A percentile compares a stretch with the other conserved stretches of the same genome.
Evolutionary conservation across 2,888 invertebrate genomes (phyloP).

Genomic region (Masnerella sp.): DNA sequence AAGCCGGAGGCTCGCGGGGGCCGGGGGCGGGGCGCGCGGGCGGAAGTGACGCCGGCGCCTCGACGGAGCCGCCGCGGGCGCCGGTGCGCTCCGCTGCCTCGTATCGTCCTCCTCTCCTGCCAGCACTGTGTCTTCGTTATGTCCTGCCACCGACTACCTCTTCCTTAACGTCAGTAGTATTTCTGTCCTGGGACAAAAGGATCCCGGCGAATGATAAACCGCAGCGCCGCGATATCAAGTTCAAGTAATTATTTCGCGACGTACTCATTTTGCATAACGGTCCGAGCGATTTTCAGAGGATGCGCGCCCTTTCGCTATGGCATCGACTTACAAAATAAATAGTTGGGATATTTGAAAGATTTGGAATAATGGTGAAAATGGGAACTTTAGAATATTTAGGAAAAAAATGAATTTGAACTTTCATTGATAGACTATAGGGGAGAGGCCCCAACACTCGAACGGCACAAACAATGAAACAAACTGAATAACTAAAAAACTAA

Average conservation of each 20-base stretch:
- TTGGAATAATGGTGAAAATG: no score
- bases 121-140: constrained; percentile 76
- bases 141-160: constrained; percentile 72
- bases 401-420: no score
- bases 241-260: constrained; percentile 52
- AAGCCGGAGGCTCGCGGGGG: constrained; percentile 52
- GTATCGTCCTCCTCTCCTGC: constrained; percentile 70
- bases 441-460: no score
- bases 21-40: constrained; percentile 62
- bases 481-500: no score
- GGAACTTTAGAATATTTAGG: no score
- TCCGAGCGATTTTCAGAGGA: constrained; percentile 37
- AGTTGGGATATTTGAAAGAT: no score
- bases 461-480: no score
- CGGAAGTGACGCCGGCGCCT: constrained; percentile 78
- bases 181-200: constrained; percentile 62
- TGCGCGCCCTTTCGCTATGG: constrained; percentile 23
- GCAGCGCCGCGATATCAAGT: constrained; percentile 53
- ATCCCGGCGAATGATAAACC: constrained; percentile 51
- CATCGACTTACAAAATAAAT: no score
- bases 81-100: constrained; percentile 76
- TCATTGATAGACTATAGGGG: no score
- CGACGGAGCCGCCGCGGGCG: constrained; percentile 76
- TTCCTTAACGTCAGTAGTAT: constrained; percentile 67
- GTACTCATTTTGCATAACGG: constrained; percentile 35